Conservation (phyloP, 1,140 invertebrate genomes). For the Drosophila mauritiana region DNA sequence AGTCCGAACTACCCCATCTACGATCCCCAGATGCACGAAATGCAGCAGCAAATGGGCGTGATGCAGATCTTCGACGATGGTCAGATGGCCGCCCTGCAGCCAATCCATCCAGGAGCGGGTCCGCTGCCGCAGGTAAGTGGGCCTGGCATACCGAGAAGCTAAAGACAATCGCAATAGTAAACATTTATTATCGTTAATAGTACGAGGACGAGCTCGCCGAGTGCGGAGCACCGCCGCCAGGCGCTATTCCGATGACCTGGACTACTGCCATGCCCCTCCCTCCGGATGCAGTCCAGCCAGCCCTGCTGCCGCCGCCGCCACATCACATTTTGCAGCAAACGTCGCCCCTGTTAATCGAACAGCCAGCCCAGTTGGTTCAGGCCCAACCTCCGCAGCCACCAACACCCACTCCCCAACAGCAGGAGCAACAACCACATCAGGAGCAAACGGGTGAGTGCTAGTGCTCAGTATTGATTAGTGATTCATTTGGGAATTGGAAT, state of each 20-base stretch:
- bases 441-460: conserved; percentile 40
- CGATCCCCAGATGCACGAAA: conserved; percentile 76
- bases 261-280: conserved; percentile 30
- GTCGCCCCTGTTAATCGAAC: conserved; percentile 50
- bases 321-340: conserved; percentile 68
- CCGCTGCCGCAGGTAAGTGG: conserved; percentile 57
- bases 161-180: neutral
- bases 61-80: conserved; percentile 80
- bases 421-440: conserved; percentile 12
- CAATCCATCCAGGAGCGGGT: conserved; percentile 65
- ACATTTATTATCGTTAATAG: conserved; percentile 11
- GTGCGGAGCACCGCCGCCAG: conserved; percentile 58
- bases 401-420: conserved; percentile 26
- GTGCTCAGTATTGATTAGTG: conserved; percentile 21
- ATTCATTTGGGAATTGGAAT: conserved; percentile 9
- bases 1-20: conserved; percentile 81
- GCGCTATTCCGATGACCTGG: conserved; percentile 63
- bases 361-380: neutral
- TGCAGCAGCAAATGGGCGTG: conserved; percentile 80
- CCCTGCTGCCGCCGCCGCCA: conserved; percentile 46
- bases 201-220: conserved; percentile 71
- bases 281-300: conserved; percentile 20
- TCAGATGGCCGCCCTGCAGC: conserved; percentile 67
- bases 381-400: conserved; percentile 20
- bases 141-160: neutral